Evolutionary conservation across 1,140 invertebrate genomes (phyloP), one percentile per base, ranked within the genome.

Genomic region (Meloidogyne hapla): DNA sequence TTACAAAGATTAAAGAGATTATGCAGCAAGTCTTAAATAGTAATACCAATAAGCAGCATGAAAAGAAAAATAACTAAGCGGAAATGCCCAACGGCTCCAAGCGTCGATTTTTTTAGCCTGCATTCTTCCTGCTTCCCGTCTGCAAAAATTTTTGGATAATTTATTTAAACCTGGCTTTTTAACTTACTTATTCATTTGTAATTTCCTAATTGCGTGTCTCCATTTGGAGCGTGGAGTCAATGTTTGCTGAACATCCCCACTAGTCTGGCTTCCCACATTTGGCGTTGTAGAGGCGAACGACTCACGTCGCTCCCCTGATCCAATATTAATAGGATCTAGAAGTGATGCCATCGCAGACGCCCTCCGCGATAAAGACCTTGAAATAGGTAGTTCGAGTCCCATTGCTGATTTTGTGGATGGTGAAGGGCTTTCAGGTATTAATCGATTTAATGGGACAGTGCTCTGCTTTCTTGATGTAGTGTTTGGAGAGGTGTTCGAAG

Each of bases 51-150:
- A 83, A 45, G 40, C 73, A 9, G 79, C 40, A 63, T 83, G 83
- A 62, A 83, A 83, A 9, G 79, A 67, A 9, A 80, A 23, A 65
- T 84, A 83, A 12, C 76, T 45, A n/a, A 83, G 48, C 6, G 82
- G 82, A 38, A 83, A 83, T n/a, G 77, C 75, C 81, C 81, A 83
- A 28, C 82, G 68, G 33, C 78, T 80, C 48, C 73, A 78, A 40
- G 83, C 82, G 62, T 83, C 82, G 21, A 83, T 83, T 77, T 75
- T 76, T 61, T 83, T 83, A 3, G 82, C 82, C 61, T 83, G 75
- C 13, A 76, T 76, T 40, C 75, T n/a, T 0, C 75, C 75, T 2
- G 75, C 74, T 26, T 81, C 77, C 38, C 83, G 78, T 56, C 82
- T 83, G 67, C 61, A 83, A 75, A 42, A 69, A 33, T 71, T 28